These are phyloP conservation scores for Daubentonia madagascariensis DNA, from an alignment of 2,113 vertebrate species.

Conservation along the genomic window DNA sequence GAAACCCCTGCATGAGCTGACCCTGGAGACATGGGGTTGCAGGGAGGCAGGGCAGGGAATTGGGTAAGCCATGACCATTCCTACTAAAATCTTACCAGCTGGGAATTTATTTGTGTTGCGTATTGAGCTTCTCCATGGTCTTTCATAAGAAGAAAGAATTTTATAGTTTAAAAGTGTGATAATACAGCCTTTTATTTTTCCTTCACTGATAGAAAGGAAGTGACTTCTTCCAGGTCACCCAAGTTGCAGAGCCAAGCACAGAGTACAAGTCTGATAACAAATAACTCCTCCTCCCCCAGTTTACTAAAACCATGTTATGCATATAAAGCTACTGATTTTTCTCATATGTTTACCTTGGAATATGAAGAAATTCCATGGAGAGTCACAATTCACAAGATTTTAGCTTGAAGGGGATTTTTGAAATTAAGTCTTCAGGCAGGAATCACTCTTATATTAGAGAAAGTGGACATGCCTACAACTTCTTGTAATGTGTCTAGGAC, in stretches of 20 bases:
- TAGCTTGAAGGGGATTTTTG: background rate
- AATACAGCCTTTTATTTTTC: background rate
- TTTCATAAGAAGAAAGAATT: slow-evolving; percentile 9
- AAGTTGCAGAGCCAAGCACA: background rate
- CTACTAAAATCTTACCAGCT: background rate
- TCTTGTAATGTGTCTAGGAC: background rate
- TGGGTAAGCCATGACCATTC: background rate
- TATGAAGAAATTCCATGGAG: background rate
- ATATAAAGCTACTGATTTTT: background rate
- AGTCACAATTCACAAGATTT: background rate
- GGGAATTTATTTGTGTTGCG: slow-evolving; percentile 14
- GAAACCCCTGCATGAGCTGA: background rate
- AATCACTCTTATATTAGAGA: background rate
- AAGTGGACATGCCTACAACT: fast-evolving
- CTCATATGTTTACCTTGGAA: background rate
- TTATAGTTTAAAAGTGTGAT: background rate
- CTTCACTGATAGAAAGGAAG: background rate
- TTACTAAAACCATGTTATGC: background rate
- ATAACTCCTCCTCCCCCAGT: background rate
- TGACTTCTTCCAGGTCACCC: background rate
- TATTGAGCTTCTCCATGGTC: background rate
- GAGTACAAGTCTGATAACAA: background rate
- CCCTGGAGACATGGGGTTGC: background rate
- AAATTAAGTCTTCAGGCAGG: background rate
- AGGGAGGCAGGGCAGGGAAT: background rate